A percentile compares a stretch with the other conserved stretches of the same genome.
Evolutionary conservation across 2,797 vertebrate genomes (phyloP).

Genomic region (Gila robusta): DNA sequence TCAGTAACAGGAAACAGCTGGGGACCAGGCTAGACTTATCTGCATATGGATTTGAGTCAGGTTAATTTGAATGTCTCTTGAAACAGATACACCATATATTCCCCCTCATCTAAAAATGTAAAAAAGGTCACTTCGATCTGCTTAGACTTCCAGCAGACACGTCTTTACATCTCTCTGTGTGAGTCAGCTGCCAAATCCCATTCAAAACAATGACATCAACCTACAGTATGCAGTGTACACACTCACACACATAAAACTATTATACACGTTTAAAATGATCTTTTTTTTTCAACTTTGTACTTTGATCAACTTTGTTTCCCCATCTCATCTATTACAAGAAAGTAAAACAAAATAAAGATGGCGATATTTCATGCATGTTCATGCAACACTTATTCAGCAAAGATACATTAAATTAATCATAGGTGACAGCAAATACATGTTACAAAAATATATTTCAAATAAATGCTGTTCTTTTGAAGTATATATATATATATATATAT

Average conservation of each 20-base stretch:
- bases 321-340: too few species aligned
- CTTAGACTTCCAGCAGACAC: not conserved
- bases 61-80: constrained; percentile 26
- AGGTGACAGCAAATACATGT: not conserved
- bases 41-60: constrained; percentile 65
- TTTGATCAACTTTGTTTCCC: not conserved
- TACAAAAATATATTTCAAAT: not conserved
- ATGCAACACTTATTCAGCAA: not conserved
- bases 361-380: not conserved
- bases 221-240: not conserved
- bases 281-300: not conserved
- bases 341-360: not conserved
- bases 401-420: not conserved
- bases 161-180: not conserved
- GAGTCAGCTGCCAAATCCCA: constrained; percentile 10
- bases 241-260: not conserved
- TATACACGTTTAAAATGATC: not conserved
- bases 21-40: constrained; percentile 68
- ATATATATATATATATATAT: not conserved
- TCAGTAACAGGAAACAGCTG: constrained; percentile 83
- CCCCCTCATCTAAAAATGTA: not conserved
- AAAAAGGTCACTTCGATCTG: not conserved
- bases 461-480: too few species aligned
- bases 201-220: constrained; percentile 36
- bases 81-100: not conserved